A percentile compares a stretch with the other conserved stretches of the same genome.
These are phyloP conservation scores for Agelas oroides DNA, from an alignment of 37 sponge, comb jelly and placozoan species.

Conservation along the genomic window DNA sequence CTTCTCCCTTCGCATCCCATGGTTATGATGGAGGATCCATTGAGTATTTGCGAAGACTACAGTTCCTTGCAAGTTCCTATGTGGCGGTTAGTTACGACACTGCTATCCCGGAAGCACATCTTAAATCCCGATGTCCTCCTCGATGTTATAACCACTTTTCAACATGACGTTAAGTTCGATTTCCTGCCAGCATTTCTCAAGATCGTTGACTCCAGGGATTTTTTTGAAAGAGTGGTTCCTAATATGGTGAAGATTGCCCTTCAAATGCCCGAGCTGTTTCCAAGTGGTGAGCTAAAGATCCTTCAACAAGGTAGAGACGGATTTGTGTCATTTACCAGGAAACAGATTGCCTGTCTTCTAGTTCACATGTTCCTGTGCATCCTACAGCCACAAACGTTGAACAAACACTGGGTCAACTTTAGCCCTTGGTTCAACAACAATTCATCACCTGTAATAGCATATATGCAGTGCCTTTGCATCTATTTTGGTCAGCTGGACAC, in stretches of 20 bases:
- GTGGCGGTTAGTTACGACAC: not conserved
- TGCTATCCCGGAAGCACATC: not conserved
- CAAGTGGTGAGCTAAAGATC: not conserved
- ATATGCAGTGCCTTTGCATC: not conserved
- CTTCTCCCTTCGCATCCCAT: not conserved
- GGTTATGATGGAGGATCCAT: not conserved
- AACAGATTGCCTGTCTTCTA: conserved; percentile 16
- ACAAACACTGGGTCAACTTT: conserved; percentile 21
- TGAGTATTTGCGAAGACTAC: conserved; percentile 4
- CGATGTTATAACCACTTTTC: not conserved
- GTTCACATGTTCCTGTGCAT: conserved; percentile 36
- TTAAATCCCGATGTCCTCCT: not conserved
- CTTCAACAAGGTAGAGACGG: not conserved
- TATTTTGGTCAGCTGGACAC: conserved; percentile 15
- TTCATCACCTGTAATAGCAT: not conserved
- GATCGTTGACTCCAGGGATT: not conserved
- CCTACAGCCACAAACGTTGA: not conserved
- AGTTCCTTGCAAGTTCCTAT: not conserved
- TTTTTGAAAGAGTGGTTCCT: not conserved
- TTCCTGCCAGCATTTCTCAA: not conserved
- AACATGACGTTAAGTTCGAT: not conserved
- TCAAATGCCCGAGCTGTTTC: conserved; percentile 13
- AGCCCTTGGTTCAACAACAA: not conserved
- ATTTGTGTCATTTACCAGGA: not conserved
- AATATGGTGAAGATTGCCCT: not conserved